Conservation (phyloP, 2,113 vertebrate genomes). For the Toxotes jaculatrix region DNA sequence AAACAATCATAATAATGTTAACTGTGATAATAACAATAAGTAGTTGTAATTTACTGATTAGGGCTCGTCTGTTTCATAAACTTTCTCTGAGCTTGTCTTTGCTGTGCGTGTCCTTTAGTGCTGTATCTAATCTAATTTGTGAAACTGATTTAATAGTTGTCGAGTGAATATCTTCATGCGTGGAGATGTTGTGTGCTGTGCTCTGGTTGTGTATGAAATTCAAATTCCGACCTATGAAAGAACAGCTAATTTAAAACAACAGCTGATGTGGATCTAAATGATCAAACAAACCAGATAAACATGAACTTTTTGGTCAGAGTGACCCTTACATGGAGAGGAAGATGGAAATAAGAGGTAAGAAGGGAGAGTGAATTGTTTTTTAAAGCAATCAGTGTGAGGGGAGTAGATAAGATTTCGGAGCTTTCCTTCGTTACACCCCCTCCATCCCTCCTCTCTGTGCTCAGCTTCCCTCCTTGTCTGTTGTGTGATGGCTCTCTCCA, state of each 20-base stretch:
- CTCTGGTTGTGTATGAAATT: too few relatives aligned
- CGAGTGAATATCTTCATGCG: neutral
- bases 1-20: too few relatives aligned
- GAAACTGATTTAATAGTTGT: too few relatives aligned
- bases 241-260: neutral
- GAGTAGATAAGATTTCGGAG: constrained; percentile 18
- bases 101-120: too few relatives aligned
- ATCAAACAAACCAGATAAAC: neutral
- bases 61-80: too few relatives aligned
- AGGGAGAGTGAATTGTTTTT: neutral
- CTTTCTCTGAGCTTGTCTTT: too few relatives aligned
- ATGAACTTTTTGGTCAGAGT: neutral
- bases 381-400: neutral
- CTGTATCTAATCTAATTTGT: too few relatives aligned
- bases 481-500: constrained; percentile 27
- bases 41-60: too few relatives aligned
- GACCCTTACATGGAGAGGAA: neutral
- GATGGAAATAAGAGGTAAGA: neutral
- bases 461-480: neutral
- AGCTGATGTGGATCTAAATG: neutral
- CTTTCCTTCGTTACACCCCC: neutral
- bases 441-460: neutral
- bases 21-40: too few relatives aligned
- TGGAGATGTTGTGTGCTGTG: too few relatives aligned
- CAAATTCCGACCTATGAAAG: neutral